Conservation (phyloP, 1,140 invertebrate species). For the Manduca sexta region DNA sequence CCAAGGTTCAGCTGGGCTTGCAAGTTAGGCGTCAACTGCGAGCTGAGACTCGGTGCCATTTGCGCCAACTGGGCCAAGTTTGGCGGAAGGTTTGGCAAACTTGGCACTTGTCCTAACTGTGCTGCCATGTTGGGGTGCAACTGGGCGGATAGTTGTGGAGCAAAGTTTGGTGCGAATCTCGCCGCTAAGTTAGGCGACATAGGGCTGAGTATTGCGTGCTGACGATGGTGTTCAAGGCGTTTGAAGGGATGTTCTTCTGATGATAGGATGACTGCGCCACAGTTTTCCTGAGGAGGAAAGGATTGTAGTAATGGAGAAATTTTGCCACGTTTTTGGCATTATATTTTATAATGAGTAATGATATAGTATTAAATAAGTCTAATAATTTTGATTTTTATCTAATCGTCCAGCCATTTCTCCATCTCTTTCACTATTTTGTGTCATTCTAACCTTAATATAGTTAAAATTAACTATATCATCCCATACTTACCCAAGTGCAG, state of each 20-base stretch:
- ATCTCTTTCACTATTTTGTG: too few relatives aligned
- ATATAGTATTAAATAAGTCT: too few relatives aligned
- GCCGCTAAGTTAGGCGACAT: conserved; percentile 76
- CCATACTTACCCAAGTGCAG: conserved; percentile 84
- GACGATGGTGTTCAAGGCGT: conserved; percentile 91
- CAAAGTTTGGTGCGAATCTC: conserved; percentile 63
- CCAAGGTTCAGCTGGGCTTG: conserved; percentile 61
- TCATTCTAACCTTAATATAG: background rate
- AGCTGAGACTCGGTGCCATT: conserved; percentile 71
- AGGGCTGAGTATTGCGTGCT: conserved; percentile 79
- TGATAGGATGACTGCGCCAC: conserved; percentile 86
- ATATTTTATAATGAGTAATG: too few relatives aligned
- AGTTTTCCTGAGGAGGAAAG: conserved; percentile 81
- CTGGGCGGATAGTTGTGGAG: conserved; percentile 59
- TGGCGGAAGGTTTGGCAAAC: conserved; percentile 50
- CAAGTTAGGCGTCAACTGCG: conserved; percentile 53
- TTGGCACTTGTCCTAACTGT: conserved; percentile 59
- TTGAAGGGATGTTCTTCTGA: conserved; percentile 88
- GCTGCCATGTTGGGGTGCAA: conserved; percentile 64
- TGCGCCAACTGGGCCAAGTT: conserved; percentile 63
- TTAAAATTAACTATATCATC: background rate
- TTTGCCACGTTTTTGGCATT: too few relatives aligned
- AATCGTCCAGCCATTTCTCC: too few relatives aligned
- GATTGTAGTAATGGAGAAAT: too few relatives aligned
- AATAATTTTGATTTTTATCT: too few relatives aligned